Conservation (phyloP, 2,888 invertebrate species). For the Microplitis manilae region DNA sequence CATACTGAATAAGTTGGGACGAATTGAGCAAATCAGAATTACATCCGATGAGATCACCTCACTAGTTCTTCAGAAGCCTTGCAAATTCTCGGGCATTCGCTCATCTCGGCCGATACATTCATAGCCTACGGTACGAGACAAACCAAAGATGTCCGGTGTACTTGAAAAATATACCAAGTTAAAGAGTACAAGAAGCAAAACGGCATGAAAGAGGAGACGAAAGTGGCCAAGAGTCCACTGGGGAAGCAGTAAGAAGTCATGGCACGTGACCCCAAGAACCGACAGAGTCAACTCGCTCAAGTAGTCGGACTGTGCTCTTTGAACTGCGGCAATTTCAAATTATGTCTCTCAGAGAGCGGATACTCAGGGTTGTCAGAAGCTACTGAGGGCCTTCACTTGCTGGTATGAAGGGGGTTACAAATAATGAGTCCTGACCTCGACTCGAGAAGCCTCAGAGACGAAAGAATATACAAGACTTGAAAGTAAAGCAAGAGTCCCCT, state of each 20-base stretch:
- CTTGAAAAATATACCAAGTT: conserved; percentile 13
- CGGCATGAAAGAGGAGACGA: conserved; percentile 40
- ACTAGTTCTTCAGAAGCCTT: conserved; percentile 55
- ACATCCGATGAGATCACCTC: conserved; percentile 70
- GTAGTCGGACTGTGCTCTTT: conserved; percentile 70
- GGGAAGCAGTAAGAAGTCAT: conserved; percentile 56
- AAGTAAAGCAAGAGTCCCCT: conserved; percentile 19
- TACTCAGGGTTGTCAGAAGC: conserved; percentile 51
- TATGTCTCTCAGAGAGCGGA: conserved; percentile 67
- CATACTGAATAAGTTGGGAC: conserved; percentile 60
- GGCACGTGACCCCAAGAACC: conserved; percentile 69
- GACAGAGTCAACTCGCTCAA: conserved; percentile 70
- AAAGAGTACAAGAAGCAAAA: conserved; percentile 36
- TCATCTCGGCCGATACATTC: conserved; percentile 13
- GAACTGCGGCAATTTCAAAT: conserved; percentile 70
- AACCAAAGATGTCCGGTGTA: conserved; percentile 22
- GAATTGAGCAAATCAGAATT: conserved; percentile 71
- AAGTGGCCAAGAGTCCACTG: conserved; percentile 31
- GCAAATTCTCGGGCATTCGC: conserved; percentile 49
- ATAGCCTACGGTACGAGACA: background rate
- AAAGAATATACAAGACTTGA: conserved; percentile 19
- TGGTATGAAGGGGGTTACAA: conserved; percentile 16
- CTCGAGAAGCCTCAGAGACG: conserved; percentile 20
- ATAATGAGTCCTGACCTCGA: conserved; percentile 34
- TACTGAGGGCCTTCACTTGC: conserved; percentile 2